Conservation (phyloP, 2,113 vertebrate species). For the Numenius arquata region DNA sequence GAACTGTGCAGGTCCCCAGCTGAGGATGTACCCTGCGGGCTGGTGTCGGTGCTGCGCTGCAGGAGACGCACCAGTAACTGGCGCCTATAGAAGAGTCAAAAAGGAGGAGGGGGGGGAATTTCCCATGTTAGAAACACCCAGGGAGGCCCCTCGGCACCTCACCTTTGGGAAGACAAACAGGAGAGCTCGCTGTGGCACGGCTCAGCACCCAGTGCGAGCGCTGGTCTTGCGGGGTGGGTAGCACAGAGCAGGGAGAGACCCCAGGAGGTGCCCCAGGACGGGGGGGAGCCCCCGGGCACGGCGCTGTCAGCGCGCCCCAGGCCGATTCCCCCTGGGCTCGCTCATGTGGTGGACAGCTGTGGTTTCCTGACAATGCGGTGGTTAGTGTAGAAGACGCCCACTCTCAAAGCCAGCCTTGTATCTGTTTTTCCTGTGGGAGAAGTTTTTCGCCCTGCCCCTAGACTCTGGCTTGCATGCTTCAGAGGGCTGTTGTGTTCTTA, state of each 20-base stretch:
- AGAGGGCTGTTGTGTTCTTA: slow-evolving; percentile 6
- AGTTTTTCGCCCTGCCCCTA: slow-evolving; percentile 4
- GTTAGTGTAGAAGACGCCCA: slow-evolving; percentile 33
- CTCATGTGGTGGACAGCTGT: slow-evolving; percentile 63
- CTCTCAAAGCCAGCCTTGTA: slow-evolving; percentile 46
- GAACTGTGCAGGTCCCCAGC: fast-evolving
- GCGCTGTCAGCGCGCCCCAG: neutral
- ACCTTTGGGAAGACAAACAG: neutral
- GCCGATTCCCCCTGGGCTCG: neutral
- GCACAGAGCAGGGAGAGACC: neutral
- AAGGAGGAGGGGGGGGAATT: fast-evolving
- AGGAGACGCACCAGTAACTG: fast-evolving
- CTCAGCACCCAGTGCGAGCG: fast-evolving
- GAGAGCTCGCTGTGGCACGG: neutral
- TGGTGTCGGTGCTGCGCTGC: fast-evolving
- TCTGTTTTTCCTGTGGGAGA: slow-evolving; percentile 59
- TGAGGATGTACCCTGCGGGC: fast-evolving
- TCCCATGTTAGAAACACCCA: neutral
- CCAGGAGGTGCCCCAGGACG: neutral
- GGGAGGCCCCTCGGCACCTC: neutral
- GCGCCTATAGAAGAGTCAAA: fast-evolving
- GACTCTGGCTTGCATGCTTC: slow-evolving; percentile 9
- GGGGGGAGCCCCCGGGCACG: neutral
- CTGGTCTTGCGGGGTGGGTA: fast-evolving
- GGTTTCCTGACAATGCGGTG: neutral